A percentile compares a stretch with the other conserved stretches of the same genome.
These are phyloP conservation scores for Folsomia candida DNA, from an alignment of 2,888 invertebrate genomes.

Conservation along the genomic window DNA sequence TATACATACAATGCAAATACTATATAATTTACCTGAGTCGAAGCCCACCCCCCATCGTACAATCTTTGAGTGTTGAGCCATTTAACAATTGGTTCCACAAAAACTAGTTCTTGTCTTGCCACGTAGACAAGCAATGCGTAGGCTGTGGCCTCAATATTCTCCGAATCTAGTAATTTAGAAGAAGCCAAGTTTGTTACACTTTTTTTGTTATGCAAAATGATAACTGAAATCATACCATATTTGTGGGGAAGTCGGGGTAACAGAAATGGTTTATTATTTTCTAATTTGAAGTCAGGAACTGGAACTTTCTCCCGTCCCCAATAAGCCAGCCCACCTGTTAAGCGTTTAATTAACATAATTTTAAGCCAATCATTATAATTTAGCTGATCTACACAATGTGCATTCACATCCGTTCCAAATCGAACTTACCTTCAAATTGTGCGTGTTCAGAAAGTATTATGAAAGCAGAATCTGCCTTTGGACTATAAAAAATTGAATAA, in stretches of 20 bases:
- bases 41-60: constrained; percentile 83
- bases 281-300: constrained; percentile 76
- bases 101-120: constrained; percentile 70
- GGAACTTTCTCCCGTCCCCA: constrained; percentile 81
- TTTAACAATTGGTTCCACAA: constrained; percentile 80
- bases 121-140: constrained; percentile 87
- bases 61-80: constrained; percentile 87
- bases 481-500: too few species aligned
- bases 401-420: too few species aligned
- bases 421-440: constrained; percentile 63
- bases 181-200: too few species aligned
- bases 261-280: constrained; percentile 87
- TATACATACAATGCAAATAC: too few species aligned
- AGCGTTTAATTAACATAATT: too few species aligned
- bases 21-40: constrained; percentile 78
- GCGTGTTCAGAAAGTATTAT: constrained; percentile 67
- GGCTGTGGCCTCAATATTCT: constrained; percentile 89
- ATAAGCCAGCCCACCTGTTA: constrained; percentile 72
- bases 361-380: constrained; percentile 1
- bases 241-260: constrained; percentile 82
- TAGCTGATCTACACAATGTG: too few species aligned
- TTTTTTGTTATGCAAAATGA: too few species aligned
- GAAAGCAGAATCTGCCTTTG: constrained; percentile 80
- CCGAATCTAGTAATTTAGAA: too few species aligned
- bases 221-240: too few species aligned